Conservation (phyloP, 2,113 vertebrate species). For the Caranx ignobilis region DNA sequence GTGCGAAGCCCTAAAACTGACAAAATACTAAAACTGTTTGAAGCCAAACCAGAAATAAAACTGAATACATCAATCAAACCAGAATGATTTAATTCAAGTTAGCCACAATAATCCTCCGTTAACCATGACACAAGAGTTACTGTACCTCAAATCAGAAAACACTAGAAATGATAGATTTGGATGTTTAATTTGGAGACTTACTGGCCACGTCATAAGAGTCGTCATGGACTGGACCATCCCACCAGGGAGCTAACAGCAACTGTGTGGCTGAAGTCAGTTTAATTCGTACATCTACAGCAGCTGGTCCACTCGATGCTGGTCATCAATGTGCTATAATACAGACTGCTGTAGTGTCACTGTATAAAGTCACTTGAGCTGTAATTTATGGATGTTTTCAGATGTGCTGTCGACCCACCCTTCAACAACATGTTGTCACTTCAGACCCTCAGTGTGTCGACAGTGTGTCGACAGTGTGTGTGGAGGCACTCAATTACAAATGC, state of each 20-base stretch:
- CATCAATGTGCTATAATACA: too few relatives aligned
- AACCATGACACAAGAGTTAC: background rate
- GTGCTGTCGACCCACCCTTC: constrained; percentile 21
- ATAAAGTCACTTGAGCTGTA: background rate
- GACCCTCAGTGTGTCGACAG: constrained; percentile 16
- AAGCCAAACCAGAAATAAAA: background rate
- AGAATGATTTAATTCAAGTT: too few relatives aligned
- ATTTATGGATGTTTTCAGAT: constrained; percentile 13
- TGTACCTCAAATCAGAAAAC: background rate
- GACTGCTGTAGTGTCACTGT: too few relatives aligned
- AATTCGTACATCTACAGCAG: too few relatives aligned
- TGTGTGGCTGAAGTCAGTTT: too few relatives aligned
- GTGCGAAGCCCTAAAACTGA: background rate
- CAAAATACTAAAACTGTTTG: background rate
- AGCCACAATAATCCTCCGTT: too few relatives aligned
- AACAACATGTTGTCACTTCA: background rate
- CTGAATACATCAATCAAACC: background rate
- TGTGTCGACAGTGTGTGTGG: constrained; percentile 11
- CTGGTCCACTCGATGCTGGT: too few relatives aligned
- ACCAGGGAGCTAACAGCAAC: too few relatives aligned
- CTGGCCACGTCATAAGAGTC: too few relatives aligned
- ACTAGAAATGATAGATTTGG: too few relatives aligned
- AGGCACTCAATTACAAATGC: constrained; percentile 18
- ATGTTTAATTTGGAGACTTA: too few relatives aligned
- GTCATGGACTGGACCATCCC: too few relatives aligned